Evolutionary conservation across 2,888 invertebrate genomes (phyloP).

Genomic region (Acleris emargana): DNA sequence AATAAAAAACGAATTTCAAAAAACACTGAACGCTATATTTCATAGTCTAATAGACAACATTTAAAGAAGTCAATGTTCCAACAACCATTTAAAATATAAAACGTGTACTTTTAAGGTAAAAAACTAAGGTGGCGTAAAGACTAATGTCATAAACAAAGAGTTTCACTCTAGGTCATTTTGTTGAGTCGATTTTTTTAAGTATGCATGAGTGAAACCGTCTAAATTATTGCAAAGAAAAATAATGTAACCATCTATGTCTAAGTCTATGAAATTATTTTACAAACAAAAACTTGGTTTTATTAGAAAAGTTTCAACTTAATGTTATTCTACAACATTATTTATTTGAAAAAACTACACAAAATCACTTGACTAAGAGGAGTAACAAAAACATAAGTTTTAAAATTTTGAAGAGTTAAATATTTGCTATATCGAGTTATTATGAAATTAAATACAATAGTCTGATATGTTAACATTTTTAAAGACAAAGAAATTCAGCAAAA

Average conservation of each 20-base stretch:
- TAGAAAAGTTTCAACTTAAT: background rate
- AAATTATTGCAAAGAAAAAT: no score
- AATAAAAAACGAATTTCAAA: conserved; percentile 60
- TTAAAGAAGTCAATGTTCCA: conserved; percentile 61
- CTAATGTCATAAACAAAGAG: background rate
- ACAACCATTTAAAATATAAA: conserved; percentile 44
- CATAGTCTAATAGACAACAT: conserved; percentile 79
- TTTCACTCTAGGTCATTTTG: conserved; percentile 6
- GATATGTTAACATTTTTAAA: conserved; percentile 29
- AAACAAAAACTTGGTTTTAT: no score
- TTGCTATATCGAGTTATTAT: background rate
- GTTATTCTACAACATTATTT: background rate
- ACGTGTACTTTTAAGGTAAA: conserved; percentile 41
- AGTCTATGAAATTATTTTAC: no score
- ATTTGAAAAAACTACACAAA: no score
- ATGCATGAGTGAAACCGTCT: background rate
- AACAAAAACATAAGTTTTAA: background rate
- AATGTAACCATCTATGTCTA: no score
- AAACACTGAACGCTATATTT: conserved; percentile 81
- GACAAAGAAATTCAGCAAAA: background rate
- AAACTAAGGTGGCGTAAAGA: conserved; percentile 10
- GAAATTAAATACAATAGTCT: background rate
- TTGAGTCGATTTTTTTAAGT: background rate
- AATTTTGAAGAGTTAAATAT: background rate
- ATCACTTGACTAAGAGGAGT: no score